Evolutionary conservation across 2,888 invertebrate species (phyloP).

Genomic region (Fragum sueziense): DNA sequence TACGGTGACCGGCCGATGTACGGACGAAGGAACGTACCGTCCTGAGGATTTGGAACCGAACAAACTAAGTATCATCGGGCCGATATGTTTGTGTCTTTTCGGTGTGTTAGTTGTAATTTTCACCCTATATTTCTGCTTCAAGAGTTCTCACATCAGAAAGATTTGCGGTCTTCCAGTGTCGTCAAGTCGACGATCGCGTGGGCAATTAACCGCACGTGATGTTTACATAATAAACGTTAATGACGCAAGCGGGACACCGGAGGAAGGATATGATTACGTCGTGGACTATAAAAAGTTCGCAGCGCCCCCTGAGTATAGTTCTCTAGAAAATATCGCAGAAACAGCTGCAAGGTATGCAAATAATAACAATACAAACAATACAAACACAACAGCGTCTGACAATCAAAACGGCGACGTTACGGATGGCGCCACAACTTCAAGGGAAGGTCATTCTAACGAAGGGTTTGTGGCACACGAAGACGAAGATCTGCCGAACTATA

Average conservation of each 20-base stretch:
- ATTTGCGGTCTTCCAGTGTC: background rate
- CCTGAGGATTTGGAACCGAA: background rate
- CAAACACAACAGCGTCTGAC: background rate
- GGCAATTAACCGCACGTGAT: slow-evolving; percentile 10
- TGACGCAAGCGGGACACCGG: slow-evolving; percentile 1
- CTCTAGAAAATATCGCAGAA: slow-evolving; percentile 13
- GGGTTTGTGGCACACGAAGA: background rate
- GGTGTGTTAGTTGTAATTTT: background rate
- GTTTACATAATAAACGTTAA: slow-evolving; percentile 10
- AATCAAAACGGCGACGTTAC: background rate
- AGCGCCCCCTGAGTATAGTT: slow-evolving; percentile 18
- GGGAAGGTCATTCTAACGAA: slow-evolving; percentile 1
- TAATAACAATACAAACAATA: background rate
- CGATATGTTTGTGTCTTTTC: slow-evolving; percentile 1
- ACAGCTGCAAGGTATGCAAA: background rate
- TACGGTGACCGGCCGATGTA: background rate
- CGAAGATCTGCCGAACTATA: slow-evolving; percentile 7
- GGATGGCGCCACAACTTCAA: background rate
- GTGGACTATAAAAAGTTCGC: slow-evolving; percentile 16
- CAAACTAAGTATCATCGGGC: slow-evolving; percentile 7
- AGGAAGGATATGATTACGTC: slow-evolving; percentile 19
- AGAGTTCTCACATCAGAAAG: background rate
- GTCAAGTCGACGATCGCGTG: background rate
- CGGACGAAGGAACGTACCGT: background rate
- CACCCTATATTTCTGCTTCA: background rate